phyloP scores from a whole-genome alignment of 2,797 vertebrate genomes.

The Typhlichthys subterraneus region DNA sequence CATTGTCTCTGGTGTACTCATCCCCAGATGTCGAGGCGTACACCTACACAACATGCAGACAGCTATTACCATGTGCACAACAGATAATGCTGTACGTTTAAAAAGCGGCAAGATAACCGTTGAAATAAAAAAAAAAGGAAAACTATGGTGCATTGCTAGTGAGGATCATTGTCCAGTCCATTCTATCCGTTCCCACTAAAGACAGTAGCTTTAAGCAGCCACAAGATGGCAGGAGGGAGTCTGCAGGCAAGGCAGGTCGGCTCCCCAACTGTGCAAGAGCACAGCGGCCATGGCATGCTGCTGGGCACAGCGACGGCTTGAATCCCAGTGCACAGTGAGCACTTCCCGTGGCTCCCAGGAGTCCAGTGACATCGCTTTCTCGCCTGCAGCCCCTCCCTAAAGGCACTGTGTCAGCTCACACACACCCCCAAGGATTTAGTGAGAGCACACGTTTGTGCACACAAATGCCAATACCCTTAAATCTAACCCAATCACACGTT shows the following conservation, averaged over 20 bases:
- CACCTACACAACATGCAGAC: conserved; percentile 78
- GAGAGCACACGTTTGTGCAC: conserved; percentile 44
- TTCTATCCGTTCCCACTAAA: conserved; percentile 10
- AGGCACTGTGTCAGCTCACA: conserved; percentile 35
- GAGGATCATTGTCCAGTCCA: not conserved
- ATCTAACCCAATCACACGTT: conserved; percentile 32
- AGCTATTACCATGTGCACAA: not conserved
- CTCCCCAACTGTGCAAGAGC: conserved; percentile 59
- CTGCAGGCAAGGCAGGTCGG: conserved; percentile 46
- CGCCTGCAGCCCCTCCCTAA: conserved; percentile 65
- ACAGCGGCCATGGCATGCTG: conserved; percentile 78
- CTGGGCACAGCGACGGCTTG: conserved; percentile 77
- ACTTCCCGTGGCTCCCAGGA: conserved; percentile 79
- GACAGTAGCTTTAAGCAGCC: conserved; percentile 48
- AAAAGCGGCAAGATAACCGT: no score
- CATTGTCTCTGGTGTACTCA: conserved; percentile 88
- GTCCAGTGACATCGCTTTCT: conserved; percentile 72
- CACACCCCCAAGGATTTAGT: conserved; percentile 21
- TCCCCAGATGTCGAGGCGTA: conserved; percentile 95
- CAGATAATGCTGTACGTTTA: no score
- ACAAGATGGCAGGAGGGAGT: conserved; percentile 76
- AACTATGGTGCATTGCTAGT: no score
- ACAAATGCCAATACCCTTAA: conserved; percentile 31
- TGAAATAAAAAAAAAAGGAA: no score
- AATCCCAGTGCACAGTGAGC: conserved; percentile 79